Percentiles rank a stretch among this genome's conserved stretches.
phyloP scores from a whole-genome alignment of 2,888 invertebrate species.

The Heteromurus nitidus region DNA sequence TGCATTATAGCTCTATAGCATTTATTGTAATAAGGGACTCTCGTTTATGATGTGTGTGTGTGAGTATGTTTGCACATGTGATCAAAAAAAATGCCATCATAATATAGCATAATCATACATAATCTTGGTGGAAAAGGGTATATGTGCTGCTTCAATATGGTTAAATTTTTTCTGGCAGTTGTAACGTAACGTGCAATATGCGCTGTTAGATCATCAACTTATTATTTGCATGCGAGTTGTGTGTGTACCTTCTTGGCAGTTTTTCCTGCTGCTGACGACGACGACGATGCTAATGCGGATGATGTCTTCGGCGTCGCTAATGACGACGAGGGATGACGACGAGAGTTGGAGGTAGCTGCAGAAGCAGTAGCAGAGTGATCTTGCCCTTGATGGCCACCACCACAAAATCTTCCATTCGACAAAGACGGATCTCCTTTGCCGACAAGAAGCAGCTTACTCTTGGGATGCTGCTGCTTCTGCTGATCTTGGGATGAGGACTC shows the following conservation, averaged over 20 bases:
- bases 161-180: no score
- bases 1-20: no score
- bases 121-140: background rate
- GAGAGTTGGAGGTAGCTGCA: constrained; percentile 22
- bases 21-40: no score
- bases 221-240: background rate
- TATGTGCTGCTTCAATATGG: no score
- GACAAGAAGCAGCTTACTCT: background rate
- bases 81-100: background rate
- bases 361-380: constrained; percentile 59
- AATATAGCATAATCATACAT: background rate
- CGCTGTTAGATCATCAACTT: constrained; percentile 8
- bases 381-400: constrained; percentile 70
- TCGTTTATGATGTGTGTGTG: constrained; percentile 1
- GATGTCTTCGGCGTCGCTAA: constrained; percentile 22
- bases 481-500: constrained; percentile 46
- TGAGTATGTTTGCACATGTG: background rate
- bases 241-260: constrained; percentile 46
- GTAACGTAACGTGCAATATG: background rate
- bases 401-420: constrained; percentile 12
- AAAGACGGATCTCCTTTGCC: constrained; percentile 20
- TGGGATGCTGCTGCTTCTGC: constrained; percentile 1
- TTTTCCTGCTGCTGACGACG: constrained; percentile 39
- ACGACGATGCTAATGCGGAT: background rate
- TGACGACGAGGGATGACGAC: constrained; percentile 45